A percentile compares a stretch with the other conserved stretches of the same genome.
Evolutionary conservation across 2,888 invertebrate species (phyloP).

Genomic region (Eilema sororculum): DNA sequence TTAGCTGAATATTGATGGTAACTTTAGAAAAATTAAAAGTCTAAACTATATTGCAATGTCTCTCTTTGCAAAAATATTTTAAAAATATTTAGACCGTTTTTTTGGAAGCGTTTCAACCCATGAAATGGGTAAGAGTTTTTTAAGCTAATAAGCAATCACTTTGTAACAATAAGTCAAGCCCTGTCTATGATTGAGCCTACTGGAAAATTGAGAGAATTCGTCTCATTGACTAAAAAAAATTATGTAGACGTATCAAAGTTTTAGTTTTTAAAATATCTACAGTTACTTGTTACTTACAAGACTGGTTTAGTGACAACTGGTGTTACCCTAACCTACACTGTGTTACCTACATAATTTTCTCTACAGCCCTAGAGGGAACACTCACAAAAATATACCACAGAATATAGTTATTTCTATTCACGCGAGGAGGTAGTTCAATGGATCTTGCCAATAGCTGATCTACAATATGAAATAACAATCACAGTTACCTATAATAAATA

Average conservation of each 20-base stretch:
- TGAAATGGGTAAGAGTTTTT: conserved; percentile 50
- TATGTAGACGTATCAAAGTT: conserved; percentile 34
- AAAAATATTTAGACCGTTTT: conserved; percentile 66
- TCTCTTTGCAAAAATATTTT: conserved; percentile 65
- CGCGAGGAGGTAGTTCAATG: conserved; percentile 69
- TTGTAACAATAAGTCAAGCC: conserved; percentile 26
- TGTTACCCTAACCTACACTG: conserved; percentile 27
- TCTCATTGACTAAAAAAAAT: conserved; percentile 39
- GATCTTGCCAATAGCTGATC: conserved; percentile 71
- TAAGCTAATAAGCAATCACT: conserved; percentile 40
- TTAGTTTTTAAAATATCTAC: conserved; percentile 25
- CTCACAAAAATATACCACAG: conserved; percentile 53
- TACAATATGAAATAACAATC: conserved; percentile 70
- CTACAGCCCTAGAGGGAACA: conserved; percentile 46
- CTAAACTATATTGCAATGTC: conserved; percentile 79
- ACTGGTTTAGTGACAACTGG: conserved; percentile 30
- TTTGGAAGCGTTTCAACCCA: conserved; percentile 58
- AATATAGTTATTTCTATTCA: conserved; percentile 57
- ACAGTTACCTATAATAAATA: conserved; percentile 72
- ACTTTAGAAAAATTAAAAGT: conserved; percentile 81
- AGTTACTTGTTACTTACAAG: conserved; percentile 23
- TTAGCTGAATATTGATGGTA: conserved; percentile 86
- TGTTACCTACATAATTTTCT: conserved; percentile 46
- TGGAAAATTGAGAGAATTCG: conserved; percentile 27
- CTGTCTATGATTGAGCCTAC: conserved; percentile 22